phyloP scores from a whole-genome alignment of 2,113 vertebrate species.

The Solea senegalensis region DNA sequence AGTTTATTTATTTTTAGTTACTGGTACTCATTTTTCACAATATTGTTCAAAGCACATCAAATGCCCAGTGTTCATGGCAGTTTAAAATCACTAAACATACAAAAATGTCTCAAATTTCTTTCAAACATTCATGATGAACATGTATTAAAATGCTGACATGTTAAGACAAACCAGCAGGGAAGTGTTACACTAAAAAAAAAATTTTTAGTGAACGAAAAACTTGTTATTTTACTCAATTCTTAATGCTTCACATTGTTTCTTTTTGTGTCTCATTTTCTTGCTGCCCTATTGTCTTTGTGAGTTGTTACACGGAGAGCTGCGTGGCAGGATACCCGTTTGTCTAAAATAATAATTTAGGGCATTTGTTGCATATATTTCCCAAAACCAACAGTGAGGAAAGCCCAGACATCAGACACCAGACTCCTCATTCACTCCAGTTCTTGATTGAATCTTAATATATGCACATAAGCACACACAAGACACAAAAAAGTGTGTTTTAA shows the following conservation, averaged over 20 bases:
- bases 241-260: constrained; percentile 3
- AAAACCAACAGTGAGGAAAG: constrained; percentile 22
- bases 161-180: no score
- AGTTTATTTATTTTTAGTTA: not conserved
- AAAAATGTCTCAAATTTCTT: no score
- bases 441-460: constrained; percentile 16
- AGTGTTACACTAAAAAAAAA: no score
- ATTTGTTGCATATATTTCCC: constrained; percentile 41
- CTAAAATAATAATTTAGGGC: constrained; percentile 34
- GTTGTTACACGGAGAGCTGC: constrained; percentile 29
- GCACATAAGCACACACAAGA: not conserved
- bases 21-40: no score
- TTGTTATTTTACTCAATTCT: not conserved
- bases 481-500: constrained; percentile 17
- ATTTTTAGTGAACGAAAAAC: not conserved
- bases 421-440: constrained; percentile 16
- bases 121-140: no score
- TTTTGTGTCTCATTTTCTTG: constrained; percentile 2
- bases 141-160: no score
- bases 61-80: no score
- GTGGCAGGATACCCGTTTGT: constrained; percentile 8
- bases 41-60: no score
- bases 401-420: constrained; percentile 22
- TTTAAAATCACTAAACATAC: no score
- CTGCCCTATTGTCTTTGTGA: constrained; percentile 15